These are phyloP conservation scores for Anguilla pacifica DNA, from an alignment of 2,797 vertebrate species.

Conservation along the genomic window DNA sequence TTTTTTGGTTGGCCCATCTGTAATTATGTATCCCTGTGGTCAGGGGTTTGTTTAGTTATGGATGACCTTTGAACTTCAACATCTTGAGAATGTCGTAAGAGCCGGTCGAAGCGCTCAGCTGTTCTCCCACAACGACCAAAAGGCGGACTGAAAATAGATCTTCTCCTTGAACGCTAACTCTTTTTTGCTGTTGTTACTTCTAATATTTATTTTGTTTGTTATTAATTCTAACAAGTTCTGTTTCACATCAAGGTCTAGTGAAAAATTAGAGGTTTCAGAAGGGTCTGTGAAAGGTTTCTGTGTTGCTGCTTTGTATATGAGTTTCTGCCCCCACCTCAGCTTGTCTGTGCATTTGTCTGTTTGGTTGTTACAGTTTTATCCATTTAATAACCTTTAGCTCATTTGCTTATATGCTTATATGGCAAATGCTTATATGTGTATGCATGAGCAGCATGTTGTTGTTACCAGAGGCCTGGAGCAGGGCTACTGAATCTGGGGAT, in stretches of 20 bases:
- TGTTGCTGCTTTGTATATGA: neutral
- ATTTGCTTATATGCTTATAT: neutral
- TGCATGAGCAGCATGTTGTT: conserved; percentile 35
- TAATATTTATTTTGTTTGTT: conserved; percentile 3
- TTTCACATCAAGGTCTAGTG: neutral
- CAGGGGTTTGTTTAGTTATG: conserved; percentile 59
- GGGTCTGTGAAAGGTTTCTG: neutral
- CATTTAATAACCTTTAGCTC: neutral
- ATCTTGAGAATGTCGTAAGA: conserved; percentile 71
- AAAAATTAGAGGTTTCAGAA: neutral
- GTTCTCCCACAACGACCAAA: conserved; percentile 67
- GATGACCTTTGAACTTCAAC: conserved; percentile 73
- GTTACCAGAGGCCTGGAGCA: conserved; percentile 37
- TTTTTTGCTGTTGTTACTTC: conserved; percentile 1
- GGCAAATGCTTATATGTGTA: neutral
- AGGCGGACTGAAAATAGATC: conserved; percentile 69
- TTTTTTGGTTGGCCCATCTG: conserved; percentile 23
- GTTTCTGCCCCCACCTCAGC: neutral
- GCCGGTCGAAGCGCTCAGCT: conserved; percentile 69
- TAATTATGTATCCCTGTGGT: conserved; percentile 43
- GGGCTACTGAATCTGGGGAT: conserved; percentile 38
- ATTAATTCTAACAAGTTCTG: neutral
- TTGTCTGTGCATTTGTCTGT: neutral
- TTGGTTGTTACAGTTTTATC: neutral
- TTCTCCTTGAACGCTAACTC: conserved; percentile 19